Evolutionary conservation across 1,140 invertebrate species (phyloP).

Genomic region (Andrena cerasifolii): DNA sequence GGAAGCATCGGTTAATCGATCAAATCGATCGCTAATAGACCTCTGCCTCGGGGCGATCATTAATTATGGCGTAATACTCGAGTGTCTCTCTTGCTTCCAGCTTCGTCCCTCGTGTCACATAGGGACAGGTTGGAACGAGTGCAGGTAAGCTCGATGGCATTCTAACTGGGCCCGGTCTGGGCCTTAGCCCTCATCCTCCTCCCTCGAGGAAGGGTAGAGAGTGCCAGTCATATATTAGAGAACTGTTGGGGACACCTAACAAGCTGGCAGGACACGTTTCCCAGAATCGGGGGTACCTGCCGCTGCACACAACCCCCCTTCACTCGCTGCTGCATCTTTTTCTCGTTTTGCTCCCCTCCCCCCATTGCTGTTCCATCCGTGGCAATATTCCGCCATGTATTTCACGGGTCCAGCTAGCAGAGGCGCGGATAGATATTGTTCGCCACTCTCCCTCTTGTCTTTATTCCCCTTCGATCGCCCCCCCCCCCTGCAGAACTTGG

Average conservation of each 20-base stretch:
- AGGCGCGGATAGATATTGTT: slow-evolving; percentile 57
- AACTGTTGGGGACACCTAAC: slow-evolving; percentile 79
- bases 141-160: slow-evolving; percentile 57
- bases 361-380: neutral
- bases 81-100: neutral
- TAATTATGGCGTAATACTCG: slow-evolving; percentile 64
- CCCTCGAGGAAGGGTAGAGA: slow-evolving; percentile 65
- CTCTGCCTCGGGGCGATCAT: slow-evolving; percentile 57
- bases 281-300: slow-evolving; percentile 73
- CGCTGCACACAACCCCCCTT: slow-evolving; percentile 54
- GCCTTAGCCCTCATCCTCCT: slow-evolving; percentile 38
- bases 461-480: slow-evolving; percentile 1
- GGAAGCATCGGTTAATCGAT: slow-evolving; percentile 50
- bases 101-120: slow-evolving; percentile 3
- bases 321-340: slow-evolving; percentile 28
- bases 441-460: neutral
- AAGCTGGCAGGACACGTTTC: slow-evolving; percentile 79
- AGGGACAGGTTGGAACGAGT: slow-evolving; percentile 33
- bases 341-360: slow-evolving; percentile 52
- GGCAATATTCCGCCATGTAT: slow-evolving; percentile 57
- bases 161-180: slow-evolving; percentile 54
- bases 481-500: neutral
- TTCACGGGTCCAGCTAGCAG: slow-evolving; percentile 24
- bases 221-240: slow-evolving; percentile 79
- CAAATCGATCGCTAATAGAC: slow-evolving; percentile 63